These are phyloP conservation scores for Phoxinus dragarum DNA, from an alignment of 2,797 vertebrate species.

Conservation along the genomic window DNA sequence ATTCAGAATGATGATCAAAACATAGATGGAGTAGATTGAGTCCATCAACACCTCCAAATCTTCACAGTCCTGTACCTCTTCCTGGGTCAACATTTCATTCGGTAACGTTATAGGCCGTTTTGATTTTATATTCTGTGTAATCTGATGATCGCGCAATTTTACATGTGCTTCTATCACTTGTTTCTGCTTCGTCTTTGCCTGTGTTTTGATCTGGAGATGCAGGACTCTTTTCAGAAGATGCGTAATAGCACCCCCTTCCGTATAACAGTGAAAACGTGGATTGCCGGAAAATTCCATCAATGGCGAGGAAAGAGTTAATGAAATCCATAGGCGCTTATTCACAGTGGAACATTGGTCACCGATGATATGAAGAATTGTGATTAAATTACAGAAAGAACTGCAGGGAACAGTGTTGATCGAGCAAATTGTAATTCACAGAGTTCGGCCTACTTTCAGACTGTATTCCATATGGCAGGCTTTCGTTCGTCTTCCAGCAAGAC, in stretches of 20 bases:
- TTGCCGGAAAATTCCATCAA: background rate
- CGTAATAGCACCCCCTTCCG: too few relatives aligned
- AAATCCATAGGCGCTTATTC: background rate
- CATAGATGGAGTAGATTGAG: background rate
- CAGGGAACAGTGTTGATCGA: constrained; percentile 5
- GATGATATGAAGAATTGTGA: background rate
- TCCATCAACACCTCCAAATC: background rate
- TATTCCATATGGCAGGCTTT: constrained; percentile 40
- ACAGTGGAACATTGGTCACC: background rate
- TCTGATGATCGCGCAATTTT: background rate
- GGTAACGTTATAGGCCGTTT: background rate
- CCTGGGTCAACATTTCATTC: background rate
- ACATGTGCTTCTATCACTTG: background rate
- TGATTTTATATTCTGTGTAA: background rate
- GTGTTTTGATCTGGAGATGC: background rate
- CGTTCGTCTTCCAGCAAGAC: constrained; percentile 56
- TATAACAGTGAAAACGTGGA: background rate
- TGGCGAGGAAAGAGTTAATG: background rate
- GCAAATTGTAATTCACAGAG: constrained; percentile 8
- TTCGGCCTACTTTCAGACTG: constrained; percentile 50
- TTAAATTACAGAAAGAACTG: background rate
- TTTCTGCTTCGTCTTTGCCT: background rate
- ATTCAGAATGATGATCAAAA: background rate
- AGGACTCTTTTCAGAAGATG: background rate
- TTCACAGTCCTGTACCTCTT: background rate